Evolutionary conservation across 2,797 vertebrate genomes (phyloP).

Genomic region (Crenuchus spilurus): DNA sequence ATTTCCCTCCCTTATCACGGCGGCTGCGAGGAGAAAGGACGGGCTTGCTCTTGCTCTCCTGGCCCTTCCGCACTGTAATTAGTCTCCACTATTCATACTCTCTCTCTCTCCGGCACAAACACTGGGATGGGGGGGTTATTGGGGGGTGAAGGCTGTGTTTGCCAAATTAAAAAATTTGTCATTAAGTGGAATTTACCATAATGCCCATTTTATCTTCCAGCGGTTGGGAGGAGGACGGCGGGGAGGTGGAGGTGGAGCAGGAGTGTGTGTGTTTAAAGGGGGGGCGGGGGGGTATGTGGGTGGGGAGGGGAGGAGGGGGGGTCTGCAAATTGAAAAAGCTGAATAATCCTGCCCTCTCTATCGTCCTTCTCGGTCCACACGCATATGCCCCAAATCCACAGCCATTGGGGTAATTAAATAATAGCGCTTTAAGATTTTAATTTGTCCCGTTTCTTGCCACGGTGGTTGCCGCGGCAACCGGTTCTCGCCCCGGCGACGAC

Average conservation of each 20-base stretch:
- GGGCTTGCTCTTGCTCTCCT: slow-evolving; percentile 74
- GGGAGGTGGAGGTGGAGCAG: slow-evolving; percentile 82
- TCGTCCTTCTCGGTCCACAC: slow-evolving; percentile 59
- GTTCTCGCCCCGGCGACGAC: too few relatives aligned
- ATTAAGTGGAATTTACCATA: slow-evolving; percentile 99
- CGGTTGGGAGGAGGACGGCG: slow-evolving; percentile 90
- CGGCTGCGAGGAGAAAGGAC: slow-evolving; percentile 86
- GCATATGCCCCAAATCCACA: slow-evolving; percentile 79
- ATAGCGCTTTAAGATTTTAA: slow-evolving; percentile 98
- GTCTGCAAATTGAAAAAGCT: slow-evolving; percentile 95
- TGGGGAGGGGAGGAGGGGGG: slow-evolving; percentile 58
- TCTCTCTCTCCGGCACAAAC: slow-evolving; percentile 33
- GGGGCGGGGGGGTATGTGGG: slow-evolving; percentile 72
- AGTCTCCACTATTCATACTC: slow-evolving; percentile 72
- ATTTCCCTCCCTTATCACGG: slow-evolving; percentile 63
- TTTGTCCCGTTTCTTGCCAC: slow-evolving; percentile 81
- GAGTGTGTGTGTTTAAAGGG: slow-evolving; percentile 78
- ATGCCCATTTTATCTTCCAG: slow-evolving; percentile 99
- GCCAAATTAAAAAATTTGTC: slow-evolving; percentile 99
- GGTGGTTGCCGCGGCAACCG: slow-evolving; percentile 81
- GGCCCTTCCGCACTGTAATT: slow-evolving; percentile 86
- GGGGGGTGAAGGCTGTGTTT: slow-evolving; percentile 82
- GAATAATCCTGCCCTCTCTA: slow-evolving; percentile 93
- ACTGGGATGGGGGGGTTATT: slow-evolving; percentile 20
- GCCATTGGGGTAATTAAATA: slow-evolving; percentile 99